Conservation (phyloP, 2,113 vertebrate species). For the Phylloscopus trochiloides region DNA sequence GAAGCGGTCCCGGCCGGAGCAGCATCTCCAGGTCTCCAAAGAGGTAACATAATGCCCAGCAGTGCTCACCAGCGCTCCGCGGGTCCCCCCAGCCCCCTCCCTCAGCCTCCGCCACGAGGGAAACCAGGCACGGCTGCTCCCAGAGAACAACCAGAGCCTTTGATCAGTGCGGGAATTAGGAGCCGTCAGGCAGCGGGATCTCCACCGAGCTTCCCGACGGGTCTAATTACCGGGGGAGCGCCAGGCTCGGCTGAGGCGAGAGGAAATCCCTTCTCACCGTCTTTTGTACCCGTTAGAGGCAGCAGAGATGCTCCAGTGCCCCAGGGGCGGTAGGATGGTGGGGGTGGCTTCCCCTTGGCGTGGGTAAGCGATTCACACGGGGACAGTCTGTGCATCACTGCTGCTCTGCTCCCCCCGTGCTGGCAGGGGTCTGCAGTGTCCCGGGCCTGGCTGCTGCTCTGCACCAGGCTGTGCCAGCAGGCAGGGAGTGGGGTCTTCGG, state of each 20-base stretch:
- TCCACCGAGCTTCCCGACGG: background rate
- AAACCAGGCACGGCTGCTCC: background rate
- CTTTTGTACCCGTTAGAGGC: background rate
- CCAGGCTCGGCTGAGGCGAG: background rate
- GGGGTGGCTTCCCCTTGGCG: background rate
- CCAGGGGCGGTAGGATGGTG: background rate
- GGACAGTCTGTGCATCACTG: accelerated
- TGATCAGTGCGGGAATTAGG: constrained; percentile 14
- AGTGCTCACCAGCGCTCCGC: accelerated
- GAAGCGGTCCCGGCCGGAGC: constrained; percentile 71
- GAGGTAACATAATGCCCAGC: constrained; percentile 54
- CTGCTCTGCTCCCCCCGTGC: accelerated
- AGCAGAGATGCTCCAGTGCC: background rate
- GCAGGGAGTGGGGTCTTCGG: background rate
- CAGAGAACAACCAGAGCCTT: background rate
- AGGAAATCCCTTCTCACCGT: background rate
- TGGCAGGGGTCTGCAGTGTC: accelerated
- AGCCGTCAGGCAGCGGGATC: background rate
- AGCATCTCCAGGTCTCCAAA: constrained; percentile 77
- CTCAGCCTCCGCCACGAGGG: background rate
- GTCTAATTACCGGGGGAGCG: background rate
- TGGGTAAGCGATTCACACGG: background rate
- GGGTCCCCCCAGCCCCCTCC: background rate
- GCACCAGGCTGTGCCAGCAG: accelerated
- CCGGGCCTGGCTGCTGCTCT: background rate